phyloP scores from a whole-genome alignment of 1,140 invertebrate genomes.

The Cepaea nemoralis region DNA sequence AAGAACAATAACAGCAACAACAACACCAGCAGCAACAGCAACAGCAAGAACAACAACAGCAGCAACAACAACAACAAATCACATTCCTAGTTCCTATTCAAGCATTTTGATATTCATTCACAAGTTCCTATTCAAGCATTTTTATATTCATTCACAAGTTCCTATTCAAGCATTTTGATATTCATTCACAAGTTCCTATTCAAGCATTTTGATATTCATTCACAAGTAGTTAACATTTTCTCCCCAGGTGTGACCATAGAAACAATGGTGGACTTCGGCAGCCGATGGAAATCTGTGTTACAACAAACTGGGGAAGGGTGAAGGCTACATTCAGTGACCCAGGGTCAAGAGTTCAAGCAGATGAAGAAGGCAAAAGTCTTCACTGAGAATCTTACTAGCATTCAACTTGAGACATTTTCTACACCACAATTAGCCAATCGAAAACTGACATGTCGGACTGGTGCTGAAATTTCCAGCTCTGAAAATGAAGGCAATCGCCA shows the following conservation, averaged over 20 bases:
- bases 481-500: conserved; percentile 2
- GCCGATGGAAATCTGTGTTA: conserved; percentile 18
- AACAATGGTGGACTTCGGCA: conserved; percentile 15
- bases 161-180: too few relatives aligned
- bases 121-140: too few relatives aligned
- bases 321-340: neutral
- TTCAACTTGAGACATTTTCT: neutral
- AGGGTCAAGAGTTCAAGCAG: neutral
- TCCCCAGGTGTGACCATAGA: conserved; percentile 24
- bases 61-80: too few relatives aligned
- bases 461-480: conserved; percentile 15
- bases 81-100: too few relatives aligned
- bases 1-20: too few relatives aligned
- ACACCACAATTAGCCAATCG: conserved; percentile 15
- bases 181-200: too few relatives aligned
- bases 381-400: neutral
- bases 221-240: too few relatives aligned
- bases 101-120: too few relatives aligned
- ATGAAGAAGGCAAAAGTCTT: neutral
- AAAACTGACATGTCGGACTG: neutral
- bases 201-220: too few relatives aligned
- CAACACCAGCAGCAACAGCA: too few relatives aligned
- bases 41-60: too few relatives aligned
- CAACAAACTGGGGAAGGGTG: conserved; percentile 20
- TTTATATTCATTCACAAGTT: too few relatives aligned